A percentile compares a stretch with the other conserved stretches of the same genome.
Evolutionary conservation across 2,888 invertebrate species (phyloP).

Genomic region (Tolmerus cingulatus): DNA sequence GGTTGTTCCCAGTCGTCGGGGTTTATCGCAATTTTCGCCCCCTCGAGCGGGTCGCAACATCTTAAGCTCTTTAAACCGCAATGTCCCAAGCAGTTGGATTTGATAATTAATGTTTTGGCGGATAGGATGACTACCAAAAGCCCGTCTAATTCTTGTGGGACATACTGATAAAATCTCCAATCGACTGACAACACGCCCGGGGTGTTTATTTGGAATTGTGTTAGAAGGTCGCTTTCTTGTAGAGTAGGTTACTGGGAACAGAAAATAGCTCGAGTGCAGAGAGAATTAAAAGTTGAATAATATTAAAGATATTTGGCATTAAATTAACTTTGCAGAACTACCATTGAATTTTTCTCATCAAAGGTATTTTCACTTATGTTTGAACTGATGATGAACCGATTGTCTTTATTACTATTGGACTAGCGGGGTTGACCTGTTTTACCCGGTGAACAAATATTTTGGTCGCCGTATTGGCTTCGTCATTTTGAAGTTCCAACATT

Average conservation of each 20-base stretch:
- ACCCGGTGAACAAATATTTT: too few species aligned
- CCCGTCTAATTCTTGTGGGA: background rate
- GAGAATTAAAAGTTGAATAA: background rate
- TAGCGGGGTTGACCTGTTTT: too few species aligned
- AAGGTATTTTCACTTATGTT: too few species aligned
- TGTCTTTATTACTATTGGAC: too few species aligned
- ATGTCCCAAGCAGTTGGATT: background rate
- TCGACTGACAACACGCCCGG: background rate
- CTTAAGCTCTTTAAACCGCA: background rate
- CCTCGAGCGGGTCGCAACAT: background rate
- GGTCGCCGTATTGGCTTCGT: too few species aligned
- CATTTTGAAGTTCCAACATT: too few species aligned
- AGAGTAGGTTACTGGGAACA: background rate
- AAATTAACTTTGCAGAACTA: too few species aligned
- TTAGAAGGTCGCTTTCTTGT: background rate
- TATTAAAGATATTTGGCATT: background rate
- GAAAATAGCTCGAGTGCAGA: background rate
- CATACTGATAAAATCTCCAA: background rate
- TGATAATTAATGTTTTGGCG: background rate
- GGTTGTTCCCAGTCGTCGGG: background rate
- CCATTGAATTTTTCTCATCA: too few species aligned
- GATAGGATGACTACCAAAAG: background rate
- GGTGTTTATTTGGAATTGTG: background rate
- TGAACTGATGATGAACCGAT: too few species aligned
- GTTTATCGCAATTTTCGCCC: background rate